Conservation (phyloP, 2,888 invertebrate species). For the Coelinius sp. region DNA sequence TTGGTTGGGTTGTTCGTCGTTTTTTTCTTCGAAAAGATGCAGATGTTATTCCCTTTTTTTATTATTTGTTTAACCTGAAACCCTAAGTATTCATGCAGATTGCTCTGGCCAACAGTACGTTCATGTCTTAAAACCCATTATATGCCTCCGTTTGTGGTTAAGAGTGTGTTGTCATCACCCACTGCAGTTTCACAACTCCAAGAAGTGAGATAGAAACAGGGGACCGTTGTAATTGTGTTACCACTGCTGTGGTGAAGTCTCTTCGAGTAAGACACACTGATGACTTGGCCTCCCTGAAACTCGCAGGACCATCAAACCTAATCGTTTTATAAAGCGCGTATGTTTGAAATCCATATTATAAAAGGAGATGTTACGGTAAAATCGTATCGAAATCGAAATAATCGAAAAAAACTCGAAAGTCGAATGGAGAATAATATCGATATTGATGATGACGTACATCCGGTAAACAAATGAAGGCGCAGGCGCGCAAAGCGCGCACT, state of each 20-base stretch:
- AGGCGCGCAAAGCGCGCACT: too few species aligned
- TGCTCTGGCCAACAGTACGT: not conserved
- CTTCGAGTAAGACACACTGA: constrained; percentile 10
- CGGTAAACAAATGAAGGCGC: too few species aligned
- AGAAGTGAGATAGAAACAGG: not conserved
- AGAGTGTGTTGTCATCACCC: constrained; percentile 1
- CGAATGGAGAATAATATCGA: too few species aligned
- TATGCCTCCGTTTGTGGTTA: constrained; percentile 1
- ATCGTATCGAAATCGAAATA: too few species aligned
- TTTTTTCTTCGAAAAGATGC: too few species aligned
- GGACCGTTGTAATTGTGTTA: constrained; percentile 1
- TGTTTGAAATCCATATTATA: too few species aligned
- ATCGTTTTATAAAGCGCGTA: constrained; percentile 10
- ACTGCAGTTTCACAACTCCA: not conserved
- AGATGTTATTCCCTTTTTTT: not conserved
- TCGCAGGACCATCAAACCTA: constrained; percentile 29
- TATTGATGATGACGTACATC: too few species aligned
- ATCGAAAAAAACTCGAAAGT: too few species aligned
- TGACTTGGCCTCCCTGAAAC: constrained; percentile 33
- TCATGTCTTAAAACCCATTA: not conserved
- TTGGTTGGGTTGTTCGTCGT: too few species aligned
- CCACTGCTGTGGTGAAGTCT: constrained; percentile 1
- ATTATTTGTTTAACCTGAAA: not conserved
- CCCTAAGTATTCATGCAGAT: not conserved
- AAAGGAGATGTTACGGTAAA: too few species aligned